These are phyloP conservation scores for Ormyrus pomaceus DNA, from an alignment of 2,888 invertebrate genomes.

Conservation along the genomic window DNA sequence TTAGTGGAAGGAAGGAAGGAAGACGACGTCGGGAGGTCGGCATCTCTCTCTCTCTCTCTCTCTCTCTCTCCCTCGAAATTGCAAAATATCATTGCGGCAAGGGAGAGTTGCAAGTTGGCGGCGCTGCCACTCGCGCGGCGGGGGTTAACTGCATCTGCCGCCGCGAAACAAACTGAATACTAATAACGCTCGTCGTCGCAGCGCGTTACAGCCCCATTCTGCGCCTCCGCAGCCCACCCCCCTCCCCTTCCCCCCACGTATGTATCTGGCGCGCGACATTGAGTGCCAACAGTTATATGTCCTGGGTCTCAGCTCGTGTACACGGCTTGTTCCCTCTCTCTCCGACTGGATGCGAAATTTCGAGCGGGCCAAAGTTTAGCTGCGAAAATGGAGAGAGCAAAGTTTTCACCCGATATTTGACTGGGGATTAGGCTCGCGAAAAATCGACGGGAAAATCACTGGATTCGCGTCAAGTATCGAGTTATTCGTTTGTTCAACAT, in stretches of 20 bases:
- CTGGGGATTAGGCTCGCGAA: too few relatives aligned
- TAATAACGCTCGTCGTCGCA: constrained; percentile 64
- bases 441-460: too few relatives aligned
- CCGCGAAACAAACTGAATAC: constrained; percentile 72
- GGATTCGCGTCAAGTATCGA: too few relatives aligned
- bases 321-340: neutral
- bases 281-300: constrained; percentile 32
- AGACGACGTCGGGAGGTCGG: neutral
- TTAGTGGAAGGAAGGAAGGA: neutral
- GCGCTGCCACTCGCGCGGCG: neutral
- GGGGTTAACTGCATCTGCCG: constrained; percentile 70
- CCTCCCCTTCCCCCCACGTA: neutral
- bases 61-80: constrained; percentile 21
- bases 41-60: too few relatives aligned
- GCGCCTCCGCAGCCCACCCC: neutral
- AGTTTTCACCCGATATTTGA: too few relatives aligned
- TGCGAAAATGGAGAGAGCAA: too few relatives aligned
- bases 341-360: too few relatives aligned
- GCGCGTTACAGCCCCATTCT: neutral
- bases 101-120: neutral
- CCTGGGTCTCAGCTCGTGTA: neutral
- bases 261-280: constrained; percentile 21
- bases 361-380: too few relatives aligned
- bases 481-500: too few relatives aligned
- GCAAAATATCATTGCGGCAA: constrained; percentile 48